A percentile compares a stretch with the other conserved stretches of the same genome.
These are phyloP conservation scores for Sphenopsis melanotis DNA, from an alignment of 2,797 vertebrate species.

Conservation along the genomic window DNA sequence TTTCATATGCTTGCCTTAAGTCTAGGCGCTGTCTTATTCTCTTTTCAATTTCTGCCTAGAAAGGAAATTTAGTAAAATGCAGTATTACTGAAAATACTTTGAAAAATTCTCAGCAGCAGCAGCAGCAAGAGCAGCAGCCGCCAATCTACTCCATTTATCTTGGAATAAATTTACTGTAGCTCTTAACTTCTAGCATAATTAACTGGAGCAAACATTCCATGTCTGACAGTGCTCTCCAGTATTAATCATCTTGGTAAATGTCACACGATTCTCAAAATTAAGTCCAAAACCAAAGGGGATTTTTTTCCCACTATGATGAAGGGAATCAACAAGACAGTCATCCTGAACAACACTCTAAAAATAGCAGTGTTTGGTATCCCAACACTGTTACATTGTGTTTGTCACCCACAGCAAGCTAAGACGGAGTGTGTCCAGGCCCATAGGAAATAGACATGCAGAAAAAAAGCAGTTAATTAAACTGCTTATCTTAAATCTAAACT, in stretches of 20 bases:
- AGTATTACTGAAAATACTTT: neutral
- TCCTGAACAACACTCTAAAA: neutral
- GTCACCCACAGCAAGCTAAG: neutral
- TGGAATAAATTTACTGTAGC: neutral
- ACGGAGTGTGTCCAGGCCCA: fast-evolving
- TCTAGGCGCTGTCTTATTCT: constrained; percentile 83
- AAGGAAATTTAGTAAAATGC: neutral
- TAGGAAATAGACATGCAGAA: neutral
- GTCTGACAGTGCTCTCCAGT: neutral
- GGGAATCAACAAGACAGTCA: neutral
- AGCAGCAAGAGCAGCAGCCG: neutral
- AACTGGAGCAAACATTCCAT: neutral
- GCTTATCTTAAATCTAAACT: neutral
- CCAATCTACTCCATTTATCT: neutral
- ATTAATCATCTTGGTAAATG: neutral
- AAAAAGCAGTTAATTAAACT: neutral
- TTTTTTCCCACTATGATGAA: neutral
- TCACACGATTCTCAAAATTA: neutral
- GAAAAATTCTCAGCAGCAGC: neutral
- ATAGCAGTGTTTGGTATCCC: neutral
- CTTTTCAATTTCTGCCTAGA: constrained; percentile 86
- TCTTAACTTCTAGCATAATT: neutral
- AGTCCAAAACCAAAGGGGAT: neutral
- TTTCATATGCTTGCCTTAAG: constrained; percentile 79
- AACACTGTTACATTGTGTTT: neutral